phyloP scores from a whole-genome alignment of 1,140 invertebrate species.

The Penaeus chinensis region DNA sequence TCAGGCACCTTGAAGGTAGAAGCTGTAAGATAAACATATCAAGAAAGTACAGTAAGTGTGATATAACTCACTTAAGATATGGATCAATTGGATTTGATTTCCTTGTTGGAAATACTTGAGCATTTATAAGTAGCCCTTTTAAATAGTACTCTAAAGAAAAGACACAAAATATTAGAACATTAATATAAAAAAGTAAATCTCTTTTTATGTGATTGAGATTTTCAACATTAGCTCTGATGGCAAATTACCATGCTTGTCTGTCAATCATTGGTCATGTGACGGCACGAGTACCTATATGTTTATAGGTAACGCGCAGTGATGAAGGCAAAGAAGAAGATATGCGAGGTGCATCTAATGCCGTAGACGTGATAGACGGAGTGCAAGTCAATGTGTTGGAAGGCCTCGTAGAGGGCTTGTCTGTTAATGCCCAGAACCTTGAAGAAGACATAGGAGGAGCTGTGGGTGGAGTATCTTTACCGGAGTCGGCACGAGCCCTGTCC shows the following conservation, averaged over 20 bases:
- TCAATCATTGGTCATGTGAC: slow-evolving; percentile 14
- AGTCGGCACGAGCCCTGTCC: slow-evolving; percentile 42
- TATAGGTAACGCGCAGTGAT: slow-evolving; percentile 63
- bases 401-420: slow-evolving; percentile 59
- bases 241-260: slow-evolving; percentile 16
- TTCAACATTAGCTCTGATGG: no score
- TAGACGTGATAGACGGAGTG: slow-evolving; percentile 55
- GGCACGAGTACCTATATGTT: slow-evolving; percentile 42
- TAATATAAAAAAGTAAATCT: no score
- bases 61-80: no score
- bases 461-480: slow-evolving; percentile 38
- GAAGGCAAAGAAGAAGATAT: slow-evolving; percentile 63
- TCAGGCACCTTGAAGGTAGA: no score
- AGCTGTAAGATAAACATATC: no score
- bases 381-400: slow-evolving; percentile 61
- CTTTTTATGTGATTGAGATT: no score
- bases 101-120: no score
- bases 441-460: slow-evolving; percentile 45
- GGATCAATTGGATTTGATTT: no score
- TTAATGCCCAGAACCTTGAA: slow-evolving; percentile 28
- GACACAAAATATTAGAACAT: no score
- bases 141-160: no score
- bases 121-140: no score
- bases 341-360: slow-evolving; percentile 51
- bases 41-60: no score